phyloP scores from a whole-genome alignment of 2,888 invertebrate genomes.

The Galerucella calmariensis region DNA sequence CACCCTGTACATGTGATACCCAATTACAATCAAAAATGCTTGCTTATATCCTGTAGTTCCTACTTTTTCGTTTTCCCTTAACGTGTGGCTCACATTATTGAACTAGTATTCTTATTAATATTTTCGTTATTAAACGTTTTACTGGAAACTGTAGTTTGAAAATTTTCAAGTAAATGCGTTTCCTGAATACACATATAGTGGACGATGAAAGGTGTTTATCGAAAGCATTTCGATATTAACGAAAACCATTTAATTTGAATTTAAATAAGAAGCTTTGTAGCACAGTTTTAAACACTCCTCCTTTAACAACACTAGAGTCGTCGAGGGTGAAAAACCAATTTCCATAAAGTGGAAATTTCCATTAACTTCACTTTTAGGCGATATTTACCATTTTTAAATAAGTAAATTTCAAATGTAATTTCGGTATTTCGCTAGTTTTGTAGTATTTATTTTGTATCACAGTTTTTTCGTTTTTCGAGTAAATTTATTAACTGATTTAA shows the following conservation, averaged over 20 bases:
- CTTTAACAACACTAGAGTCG: conserved; percentile 14
- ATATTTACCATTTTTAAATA: conserved; percentile 29
- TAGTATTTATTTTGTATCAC: background rate
- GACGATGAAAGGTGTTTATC: background rate
- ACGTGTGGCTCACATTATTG: too few relatives aligned
- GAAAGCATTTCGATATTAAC: background rate
- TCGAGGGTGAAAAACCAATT: conserved; percentile 29
- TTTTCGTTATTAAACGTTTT: too few relatives aligned
- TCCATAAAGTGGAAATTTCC: conserved; percentile 20
- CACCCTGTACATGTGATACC: too few relatives aligned
- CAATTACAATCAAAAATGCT: too few relatives aligned
- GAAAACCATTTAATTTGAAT: conserved; percentile 19
- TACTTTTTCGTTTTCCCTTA: too few relatives aligned
- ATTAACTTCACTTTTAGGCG: conserved; percentile 17
- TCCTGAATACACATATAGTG: too few relatives aligned
- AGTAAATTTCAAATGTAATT: conserved; percentile 12
- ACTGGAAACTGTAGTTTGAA: too few relatives aligned
- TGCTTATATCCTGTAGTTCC: too few relatives aligned
- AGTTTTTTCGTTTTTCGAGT: background rate
- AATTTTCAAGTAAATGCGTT: too few relatives aligned
- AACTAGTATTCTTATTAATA: too few relatives aligned
- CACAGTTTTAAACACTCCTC: conserved; percentile 13
- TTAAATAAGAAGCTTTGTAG: conserved; percentile 18
- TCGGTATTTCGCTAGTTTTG: background rate
- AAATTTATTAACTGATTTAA: background rate